Conservation (phyloP, 2,888 invertebrate species). For the Tetheella fluctuosa region DNA sequence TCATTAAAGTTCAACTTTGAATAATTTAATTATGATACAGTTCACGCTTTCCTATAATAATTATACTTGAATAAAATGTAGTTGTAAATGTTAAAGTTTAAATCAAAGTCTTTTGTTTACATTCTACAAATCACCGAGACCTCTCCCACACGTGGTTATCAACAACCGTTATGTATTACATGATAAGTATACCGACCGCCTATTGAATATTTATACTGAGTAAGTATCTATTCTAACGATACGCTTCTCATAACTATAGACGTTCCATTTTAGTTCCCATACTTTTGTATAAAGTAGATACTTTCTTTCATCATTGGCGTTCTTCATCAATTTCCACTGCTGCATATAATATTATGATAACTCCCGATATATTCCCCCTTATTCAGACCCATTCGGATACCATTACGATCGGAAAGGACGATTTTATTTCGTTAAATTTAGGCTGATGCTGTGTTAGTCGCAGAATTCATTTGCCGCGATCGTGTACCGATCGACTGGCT, state of each 20-base stretch:
- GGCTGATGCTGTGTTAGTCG: too few species aligned
- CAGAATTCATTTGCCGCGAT: too few species aligned
- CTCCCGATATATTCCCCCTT: too few species aligned
- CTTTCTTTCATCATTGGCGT: background rate
- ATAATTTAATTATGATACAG: too few species aligned
- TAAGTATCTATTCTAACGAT: conserved; percentile 3
- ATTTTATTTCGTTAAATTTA: too few species aligned
- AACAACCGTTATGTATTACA: conserved; percentile 11
- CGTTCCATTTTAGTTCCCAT: background rate
- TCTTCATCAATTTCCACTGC: background rate
- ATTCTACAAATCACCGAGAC: background rate
- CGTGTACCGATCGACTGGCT: too few species aligned
- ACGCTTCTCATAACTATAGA: background rate
- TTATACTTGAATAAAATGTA: too few species aligned
- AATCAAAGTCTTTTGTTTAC: background rate
- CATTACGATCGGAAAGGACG: too few species aligned
- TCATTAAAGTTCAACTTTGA: too few species aligned
- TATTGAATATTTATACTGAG: conserved; percentile 6
- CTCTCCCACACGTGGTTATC: conserved; percentile 20
- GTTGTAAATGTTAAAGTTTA: background rate
- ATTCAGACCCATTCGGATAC: too few species aligned
- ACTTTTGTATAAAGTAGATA: background rate
- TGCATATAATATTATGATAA: background rate
- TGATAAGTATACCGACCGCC: conserved; percentile 5
- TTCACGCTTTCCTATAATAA: too few species aligned